A percentile compares a stretch with the other conserved stretches of the same genome.
These are phyloP conservation scores for Diabrotica undecimpunctata DNA, from an alignment of 1,140 invertebrate species.

Conservation along the genomic window DNA sequence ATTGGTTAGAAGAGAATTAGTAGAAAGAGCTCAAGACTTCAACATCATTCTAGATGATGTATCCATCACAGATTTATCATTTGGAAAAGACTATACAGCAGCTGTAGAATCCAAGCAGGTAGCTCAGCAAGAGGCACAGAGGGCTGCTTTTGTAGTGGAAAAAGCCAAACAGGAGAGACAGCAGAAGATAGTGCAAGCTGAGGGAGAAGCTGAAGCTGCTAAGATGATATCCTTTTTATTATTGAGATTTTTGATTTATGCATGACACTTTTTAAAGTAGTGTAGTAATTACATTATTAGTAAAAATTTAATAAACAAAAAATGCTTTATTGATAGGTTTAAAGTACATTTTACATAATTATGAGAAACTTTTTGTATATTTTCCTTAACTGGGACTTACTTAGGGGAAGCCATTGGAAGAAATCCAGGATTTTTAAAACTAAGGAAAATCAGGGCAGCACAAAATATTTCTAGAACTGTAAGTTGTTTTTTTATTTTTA, in stretches of 20 bases:
- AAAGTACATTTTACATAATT: not conserved
- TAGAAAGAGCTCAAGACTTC: constrained; percentile 96
- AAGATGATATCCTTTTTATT: constrained; percentile 84
- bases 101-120: constrained; percentile 99
- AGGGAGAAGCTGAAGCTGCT: constrained; percentile 98
- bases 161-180: constrained; percentile 96
- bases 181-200: constrained; percentile 99
- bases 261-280: not conserved
- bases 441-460: constrained; percentile 95
- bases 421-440: constrained; percentile 97
- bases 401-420: constrained; percentile 91
- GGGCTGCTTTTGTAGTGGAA: constrained; percentile 97
- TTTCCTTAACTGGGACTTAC: constrained; percentile 70
- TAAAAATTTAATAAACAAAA: no score
- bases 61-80: constrained; percentile 98
- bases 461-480: constrained; percentile 96
- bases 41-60: constrained; percentile 99
- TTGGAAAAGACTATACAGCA: constrained; percentile 98
- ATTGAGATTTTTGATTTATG: not conserved
- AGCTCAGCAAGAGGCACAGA: constrained; percentile 98
- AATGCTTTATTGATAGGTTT: no score
- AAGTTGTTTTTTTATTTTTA: constrained; percentile 44
- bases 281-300: not conserved
- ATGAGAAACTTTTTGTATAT: constrained; percentile 20
- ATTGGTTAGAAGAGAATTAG: constrained; percentile 89